A percentile compares a stretch with the other conserved stretches of the same genome.
Evolutionary conservation across 2,113 vertebrate genomes (phyloP).

Genomic region (Triplophysa siluroides): DNA sequence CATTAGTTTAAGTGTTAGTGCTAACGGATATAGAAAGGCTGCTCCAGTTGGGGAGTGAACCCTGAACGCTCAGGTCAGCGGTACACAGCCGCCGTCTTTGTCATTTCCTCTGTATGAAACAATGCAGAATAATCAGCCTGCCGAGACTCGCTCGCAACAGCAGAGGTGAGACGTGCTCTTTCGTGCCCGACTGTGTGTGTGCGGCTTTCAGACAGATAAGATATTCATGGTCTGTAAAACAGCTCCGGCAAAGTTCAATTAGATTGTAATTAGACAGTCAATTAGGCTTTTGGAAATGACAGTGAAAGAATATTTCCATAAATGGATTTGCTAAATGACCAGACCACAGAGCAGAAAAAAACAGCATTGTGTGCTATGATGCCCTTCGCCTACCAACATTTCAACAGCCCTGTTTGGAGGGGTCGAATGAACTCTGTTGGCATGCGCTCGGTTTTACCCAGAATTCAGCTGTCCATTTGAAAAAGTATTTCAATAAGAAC

Average conservation of each 20-base stretch:
- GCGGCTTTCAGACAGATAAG: slow-evolving; percentile 36
- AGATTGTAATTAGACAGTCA: slow-evolving; percentile 47
- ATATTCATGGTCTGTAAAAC: slow-evolving; percentile 51
- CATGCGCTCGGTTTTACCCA: background rate
- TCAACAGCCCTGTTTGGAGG: background rate
- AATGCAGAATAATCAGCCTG: slow-evolving; percentile 47
- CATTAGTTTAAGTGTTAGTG: slow-evolving; percentile 50
- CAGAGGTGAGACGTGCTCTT: slow-evolving; percentile 46
- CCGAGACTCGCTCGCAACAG: slow-evolving; percentile 43
- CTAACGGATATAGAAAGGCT: slow-evolving; percentile 28
- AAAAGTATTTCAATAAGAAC: too few relatives aligned
- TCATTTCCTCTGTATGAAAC: slow-evolving; percentile 44
- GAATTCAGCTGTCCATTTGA: background rate
- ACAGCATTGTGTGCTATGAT: background rate
- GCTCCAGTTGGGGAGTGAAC: slow-evolving; percentile 39
- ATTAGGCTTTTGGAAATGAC: slow-evolving; percentile 45
- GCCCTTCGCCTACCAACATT: slow-evolving; percentile 1
- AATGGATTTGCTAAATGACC: slow-evolving; percentile 15
- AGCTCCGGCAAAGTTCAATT: slow-evolving; percentile 44
- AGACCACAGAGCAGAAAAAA: slow-evolving; percentile 8
- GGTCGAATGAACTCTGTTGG: background rate
- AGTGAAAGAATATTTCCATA: slow-evolving; percentile 17
- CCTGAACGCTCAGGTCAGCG: slow-evolving; percentile 40
- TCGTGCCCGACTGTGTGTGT: slow-evolving; percentile 34
- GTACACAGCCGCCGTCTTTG: slow-evolving; percentile 31